Conservation (phyloP, 2,888 invertebrate species). For the Euclidia mi region DNA sequence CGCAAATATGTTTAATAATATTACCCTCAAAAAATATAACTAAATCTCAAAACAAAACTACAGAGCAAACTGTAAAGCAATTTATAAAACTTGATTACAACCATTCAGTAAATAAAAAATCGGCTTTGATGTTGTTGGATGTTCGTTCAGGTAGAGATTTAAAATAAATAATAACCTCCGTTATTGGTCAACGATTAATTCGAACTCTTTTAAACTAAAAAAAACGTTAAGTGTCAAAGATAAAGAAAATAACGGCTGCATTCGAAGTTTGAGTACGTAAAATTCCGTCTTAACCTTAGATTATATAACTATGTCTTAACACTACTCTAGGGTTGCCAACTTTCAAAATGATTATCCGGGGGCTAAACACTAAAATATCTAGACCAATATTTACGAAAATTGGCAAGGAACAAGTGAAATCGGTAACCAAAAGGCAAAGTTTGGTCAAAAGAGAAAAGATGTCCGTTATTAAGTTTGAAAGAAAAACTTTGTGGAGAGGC, state of each 20-base stretch:
- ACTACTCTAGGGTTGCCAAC: slow-evolving; percentile 9
- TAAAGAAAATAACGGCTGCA: slow-evolving; percentile 7
- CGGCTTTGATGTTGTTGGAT: neutral
- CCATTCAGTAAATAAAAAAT: too few relatives aligned
- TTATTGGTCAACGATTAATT: neutral
- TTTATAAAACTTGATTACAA: too few relatives aligned
- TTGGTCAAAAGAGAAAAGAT: slow-evolving; percentile 14
- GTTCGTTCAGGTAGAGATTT: neutral
- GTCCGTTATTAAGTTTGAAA: slow-evolving; percentile 10
- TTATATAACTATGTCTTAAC: too few relatives aligned
- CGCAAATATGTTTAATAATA: too few relatives aligned
- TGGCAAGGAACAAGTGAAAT: slow-evolving; percentile 9
- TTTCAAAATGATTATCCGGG: slow-evolving; percentile 20
- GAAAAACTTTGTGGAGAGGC: slow-evolving; percentile 32
- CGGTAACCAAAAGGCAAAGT: slow-evolving; percentile 10
- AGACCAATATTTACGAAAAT: slow-evolving; percentile 3
- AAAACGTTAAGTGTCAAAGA: slow-evolving; percentile 2
- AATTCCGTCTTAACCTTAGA: too few relatives aligned
- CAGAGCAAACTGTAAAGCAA: too few relatives aligned
- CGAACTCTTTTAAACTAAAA: neutral
- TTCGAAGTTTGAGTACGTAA: slow-evolving; percentile 13
- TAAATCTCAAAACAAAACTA: too few relatives aligned
- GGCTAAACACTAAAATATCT: slow-evolving; percentile 13
- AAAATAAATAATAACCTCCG: neutral
- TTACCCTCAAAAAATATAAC: too few relatives aligned